Base-by-base conservation (phyloP, 2,888 invertebrate species). In the Pimpla rufipes region DNA sequence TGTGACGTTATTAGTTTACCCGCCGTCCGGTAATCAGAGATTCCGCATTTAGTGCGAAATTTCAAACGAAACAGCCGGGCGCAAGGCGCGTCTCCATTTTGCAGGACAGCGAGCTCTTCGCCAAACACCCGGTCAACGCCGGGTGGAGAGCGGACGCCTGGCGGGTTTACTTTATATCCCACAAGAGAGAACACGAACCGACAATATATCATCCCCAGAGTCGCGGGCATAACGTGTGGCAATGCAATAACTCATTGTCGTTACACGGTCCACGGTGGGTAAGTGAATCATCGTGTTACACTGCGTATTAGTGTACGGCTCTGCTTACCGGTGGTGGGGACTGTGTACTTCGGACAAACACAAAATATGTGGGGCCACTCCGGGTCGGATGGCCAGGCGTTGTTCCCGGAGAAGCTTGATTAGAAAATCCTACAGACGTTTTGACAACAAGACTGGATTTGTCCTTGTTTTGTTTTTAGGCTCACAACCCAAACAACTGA, bases 271-370 rank as follows among this genome's bases (percentile, higher is more conserved):
- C 21, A 40, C 70, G 71, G 59, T 67, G 67, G 76, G 71, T 83
- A 83, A 83, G 83, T 83, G 83, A 83, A 83, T 83, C 83, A 83
- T 83, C 83, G 52, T 67, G 79, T 71, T 83, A 76, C 76, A 47
- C 76, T 37, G 59, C 71, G 18, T 45, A 67, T 50, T 55, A 67
- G 73, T 73, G 67, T 77, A 80, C 67, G 42, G 16, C 42, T 64
- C 40, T 42, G 70, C 37, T 73, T 64, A 59, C 50, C 57, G 50
- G n/a, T 57, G 23, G n/a, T 62, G 21, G 66, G 66, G 37, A 40
- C 67, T 23, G 42, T 35, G 67, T 52, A 74, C 78, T 45, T 37
- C 29, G 67, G 18, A 35, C 35, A 75, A 55, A 79, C 50, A 21
- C 73, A 13, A 29, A 55, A 59, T 37, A 50, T 79, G 29, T 66